Evolutionary conservation across 2,888 invertebrate species (phyloP), one percentile per base, ranked within the genome.

Genomic region (Marronus borbonicus): DNA sequence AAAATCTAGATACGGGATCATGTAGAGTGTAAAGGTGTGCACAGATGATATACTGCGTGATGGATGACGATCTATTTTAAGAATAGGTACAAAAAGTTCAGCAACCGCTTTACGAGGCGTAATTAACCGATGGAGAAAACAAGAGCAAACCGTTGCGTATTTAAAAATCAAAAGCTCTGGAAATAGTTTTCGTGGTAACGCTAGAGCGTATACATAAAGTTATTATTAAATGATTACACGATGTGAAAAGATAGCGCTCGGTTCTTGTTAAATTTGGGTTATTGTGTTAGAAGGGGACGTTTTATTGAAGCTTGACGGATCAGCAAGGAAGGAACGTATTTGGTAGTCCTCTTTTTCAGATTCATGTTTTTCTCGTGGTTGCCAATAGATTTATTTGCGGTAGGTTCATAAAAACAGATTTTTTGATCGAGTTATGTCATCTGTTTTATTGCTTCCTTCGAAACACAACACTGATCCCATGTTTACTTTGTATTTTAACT

Each of bases 21-120:
- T n/a, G 14, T 65, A 65, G 7, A 8, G n/a, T 20, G 17, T 39
- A 65, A 68, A 66, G 60, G 44, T 44, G 20, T 17, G 24, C 2
- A 10, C 28, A 36, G 36, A 36, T 70, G 60, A 72, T 44, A 72
- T 24, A 44, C 20, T 17, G 28, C 39, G 58, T 72, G 60, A 72
- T 72, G 1, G 72, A 72, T 72, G 44, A 14, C 12, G 2, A 5
- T 52, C 17, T 72, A 72, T 72, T 72, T 72, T 72, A 58, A 58
- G 24, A 17, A 24, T 49, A 28, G 49, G 20, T 72, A 60, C 20
- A 72, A 72, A 72, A 58, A 60, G 72, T 72, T 72, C 72, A 72
- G n/a, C 60, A 72, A 72, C 72, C 72, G 72, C 60, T 58, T 39
- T 39, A 72, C 72, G 72, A 60, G 20, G n/a, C 36, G 60, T 39